Base-by-base conservation (phyloP, 2,113 vertebrate species). In the Gila orcuttii region DNA sequence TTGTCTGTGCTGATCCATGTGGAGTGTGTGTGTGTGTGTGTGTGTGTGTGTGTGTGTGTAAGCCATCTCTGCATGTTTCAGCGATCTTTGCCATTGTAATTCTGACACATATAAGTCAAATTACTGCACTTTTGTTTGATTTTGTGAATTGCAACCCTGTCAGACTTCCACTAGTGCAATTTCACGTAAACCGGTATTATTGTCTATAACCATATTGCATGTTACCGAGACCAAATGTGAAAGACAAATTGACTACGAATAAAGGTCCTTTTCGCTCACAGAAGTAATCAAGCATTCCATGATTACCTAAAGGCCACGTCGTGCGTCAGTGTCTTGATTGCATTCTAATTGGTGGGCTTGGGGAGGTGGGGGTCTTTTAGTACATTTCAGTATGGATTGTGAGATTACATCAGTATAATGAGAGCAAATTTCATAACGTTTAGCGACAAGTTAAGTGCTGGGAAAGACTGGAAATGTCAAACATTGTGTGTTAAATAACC, bases 241-340 rank as follows among this genome's bases (percentile, higher is more conserved):
- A 64, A 78, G 23, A 36, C 73, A 47, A 50, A 64, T 64, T 45
- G 57, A 77, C 11, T 42, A 64, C 45, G 64, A 82, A 55, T 82
- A 69, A 82, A 52, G 64, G 28, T 69, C 47, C 59, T 59, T 28
- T 83, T 73, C 23, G 21, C 68, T 73, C 82, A 82, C 42, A 62
- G 39, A 82, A 60, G 59, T 82, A 86, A 76, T 62, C 60, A 74
- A 25, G 82, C 74, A 74, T 84, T 66, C 57, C 28, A 31, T 85
- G 50, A 86, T 62, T 73, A 50, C 59, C 28, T 81, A 15, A 85
- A 87, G 66, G 83, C 62, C 83, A 82, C 23, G 55, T 28, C 6
- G 12, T 86, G 85, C 69, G 57, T 86, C 79, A 86, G 9, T 50
- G 66, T 82, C 79, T 82, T 74, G 66, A 76, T 83, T 83, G 66